Base-by-base conservation (phyloP, 2,113 vertebrate species). In the Leptobrachium ailaonicum region DNA sequence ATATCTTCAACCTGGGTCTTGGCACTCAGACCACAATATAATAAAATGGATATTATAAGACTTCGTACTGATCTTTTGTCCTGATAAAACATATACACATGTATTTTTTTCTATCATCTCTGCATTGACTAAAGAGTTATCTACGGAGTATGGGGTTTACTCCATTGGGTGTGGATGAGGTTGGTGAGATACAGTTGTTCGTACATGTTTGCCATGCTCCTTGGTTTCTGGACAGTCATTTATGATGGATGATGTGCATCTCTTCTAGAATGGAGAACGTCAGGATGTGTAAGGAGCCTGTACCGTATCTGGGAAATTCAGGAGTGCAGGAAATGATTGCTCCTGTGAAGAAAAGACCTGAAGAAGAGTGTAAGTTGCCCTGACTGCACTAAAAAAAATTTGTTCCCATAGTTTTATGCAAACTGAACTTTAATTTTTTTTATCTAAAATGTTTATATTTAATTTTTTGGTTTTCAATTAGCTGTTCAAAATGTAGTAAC, bases 351-450 rank as follows among this genome's bases (percentile, higher is more conserved):
- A 90, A 88, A 78, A 87, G 86, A 66, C 87, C 88, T 76, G 88
- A 90, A 62, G 79, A 88, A 71, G 88, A 90, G 87, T 86, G 88
- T 90, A 88, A 88, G 88, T 89, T 84, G 85, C 66, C 82, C 79
- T 85, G 4, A 32, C 32, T 14, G 20, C 6, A 14, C 0, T 54
- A 45, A 14, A 81, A 41, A 53, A 41, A 73, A n/a, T 72, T 41
- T 80, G 50, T 74, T 72, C 7, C 50, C 70, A 54, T 72, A 41
- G 32, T 12, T 72, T 45, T 44, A 45, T 5, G 47, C 66, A 60
- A 14, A 60, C 13, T 13, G 13, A 60, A 60, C 20, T 60, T 11
- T 60, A 60, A 4, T 60, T 60, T 13, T 63, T 54, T 13, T 75
- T 32, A 41, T 11, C 20, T 75, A 50, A 53, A 53, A 75, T 41